phyloP scores from a whole-genome alignment of 2,888 invertebrate genomes.

The Eubasilissa splendida region DNA sequence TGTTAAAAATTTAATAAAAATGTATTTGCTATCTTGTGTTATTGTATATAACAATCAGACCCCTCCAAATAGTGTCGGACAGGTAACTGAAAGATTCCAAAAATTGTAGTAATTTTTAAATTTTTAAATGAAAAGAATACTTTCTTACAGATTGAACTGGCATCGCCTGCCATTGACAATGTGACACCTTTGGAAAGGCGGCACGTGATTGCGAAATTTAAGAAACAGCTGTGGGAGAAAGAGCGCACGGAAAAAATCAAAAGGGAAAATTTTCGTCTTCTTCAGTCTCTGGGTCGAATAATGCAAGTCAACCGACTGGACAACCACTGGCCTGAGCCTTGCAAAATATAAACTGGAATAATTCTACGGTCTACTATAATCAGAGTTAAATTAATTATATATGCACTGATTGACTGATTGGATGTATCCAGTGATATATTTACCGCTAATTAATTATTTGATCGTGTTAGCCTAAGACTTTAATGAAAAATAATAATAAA shows the following conservation, averaged over 20 bases:
- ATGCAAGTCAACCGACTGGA: conserved; percentile 66
- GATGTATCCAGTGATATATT: no score
- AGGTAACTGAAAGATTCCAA: no score
- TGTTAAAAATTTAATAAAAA: neutral
- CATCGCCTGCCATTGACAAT: conserved; percentile 79
- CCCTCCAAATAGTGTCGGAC: no score
- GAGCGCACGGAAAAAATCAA: conserved; percentile 78
- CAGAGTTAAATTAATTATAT: no score
- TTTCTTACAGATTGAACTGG: conserved; percentile 63
- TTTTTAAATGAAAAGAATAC: no score
- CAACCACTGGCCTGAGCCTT: conserved; percentile 39
- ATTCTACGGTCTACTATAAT: neutral
- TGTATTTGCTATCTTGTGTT: neutral
- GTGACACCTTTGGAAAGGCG: conserved; percentile 75
- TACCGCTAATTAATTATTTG: no score
- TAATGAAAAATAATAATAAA: no score
- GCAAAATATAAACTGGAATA: neutral
- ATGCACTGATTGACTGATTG: no score
- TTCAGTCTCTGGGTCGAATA: conserved; percentile 78
- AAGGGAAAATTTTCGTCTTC: conserved; percentile 78
- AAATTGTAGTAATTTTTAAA: no score
- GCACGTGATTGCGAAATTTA: conserved; percentile 79
- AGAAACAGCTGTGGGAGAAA: conserved; percentile 79
- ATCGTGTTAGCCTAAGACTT: no score
- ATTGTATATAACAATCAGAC: no score